Percentiles rank a stretch among this genome's conserved stretches.
These are phyloP conservation scores for Elephas maximus DNA, from an alignment of 2,113 vertebrate species.

Conservation along the genomic window DNA sequence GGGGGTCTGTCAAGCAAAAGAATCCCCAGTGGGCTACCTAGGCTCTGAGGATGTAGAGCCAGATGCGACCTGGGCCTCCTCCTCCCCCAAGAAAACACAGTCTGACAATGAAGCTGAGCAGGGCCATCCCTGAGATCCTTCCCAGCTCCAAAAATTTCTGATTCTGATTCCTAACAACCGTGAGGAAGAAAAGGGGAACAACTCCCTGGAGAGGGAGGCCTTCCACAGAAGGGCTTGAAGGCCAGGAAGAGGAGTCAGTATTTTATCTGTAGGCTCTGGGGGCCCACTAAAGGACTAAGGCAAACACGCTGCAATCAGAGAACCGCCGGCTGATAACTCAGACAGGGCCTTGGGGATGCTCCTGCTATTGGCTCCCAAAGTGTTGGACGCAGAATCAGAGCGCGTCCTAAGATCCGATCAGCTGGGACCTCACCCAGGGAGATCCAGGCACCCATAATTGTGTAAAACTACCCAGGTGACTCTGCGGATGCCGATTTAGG, in stretches of 20 bases:
- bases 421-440: rapidly evolving
- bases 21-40: neutral
- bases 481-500: neutral
- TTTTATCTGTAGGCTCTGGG: neutral
- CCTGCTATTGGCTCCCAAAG: neutral
- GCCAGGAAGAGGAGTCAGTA: neutral
- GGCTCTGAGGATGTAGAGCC: neutral
- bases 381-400: neutral
- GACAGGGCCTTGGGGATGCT: neutral
- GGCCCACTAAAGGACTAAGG: neutral
- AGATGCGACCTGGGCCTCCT: rapidly evolving
- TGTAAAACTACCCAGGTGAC: neutral
- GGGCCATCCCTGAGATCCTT: neutral
- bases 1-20: neutral
- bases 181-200: neutral
- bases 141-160: neutral
- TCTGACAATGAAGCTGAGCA: neutral
- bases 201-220: neutral
- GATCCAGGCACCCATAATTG: neutral
- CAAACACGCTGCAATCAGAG: rapidly evolving
- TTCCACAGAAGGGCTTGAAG: neutral
- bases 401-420: neutral
- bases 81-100: neutral
- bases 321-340: rapidly evolving
- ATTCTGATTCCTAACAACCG: neutral